Conservation (phyloP, 1,140 invertebrate species). For the Cephus cinctus region DNA sequence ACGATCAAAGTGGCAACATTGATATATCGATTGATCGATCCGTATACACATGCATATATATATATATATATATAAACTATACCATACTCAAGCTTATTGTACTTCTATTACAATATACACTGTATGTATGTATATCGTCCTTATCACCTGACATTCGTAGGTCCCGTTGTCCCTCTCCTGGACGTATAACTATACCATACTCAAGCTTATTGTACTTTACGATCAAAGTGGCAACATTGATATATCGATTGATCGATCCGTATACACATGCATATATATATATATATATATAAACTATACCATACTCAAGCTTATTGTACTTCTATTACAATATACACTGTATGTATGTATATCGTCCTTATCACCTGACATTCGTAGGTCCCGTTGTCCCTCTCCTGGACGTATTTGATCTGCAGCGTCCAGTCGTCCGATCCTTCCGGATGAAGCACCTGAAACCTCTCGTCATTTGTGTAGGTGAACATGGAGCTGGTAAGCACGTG, state of each 20-base stretch:
- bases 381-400: constrained; percentile 87
- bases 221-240: too few species aligned
- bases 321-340: too few species aligned
- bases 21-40: not conserved
- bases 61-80: not conserved
- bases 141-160: constrained; percentile 91
- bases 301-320: not conserved
- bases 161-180: constrained; percentile 88
- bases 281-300: not conserved
- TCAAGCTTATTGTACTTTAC: not conserved
- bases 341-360: constrained; percentile 10
- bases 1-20: too few species aligned
- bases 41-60: not conserved
- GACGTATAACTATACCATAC: constrained; percentile 62
- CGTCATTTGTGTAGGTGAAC: constrained; percentile 89
- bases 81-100: not conserved
- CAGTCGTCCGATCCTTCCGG: constrained; percentile 77
- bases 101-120: too few species aligned
- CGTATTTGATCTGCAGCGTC: constrained; percentile 92
- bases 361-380: constrained; percentile 94
- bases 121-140: not conserved
- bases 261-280: not conserved
- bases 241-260: not conserved
- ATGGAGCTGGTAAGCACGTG: constrained; percentile 88
- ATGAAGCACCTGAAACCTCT: constrained; percentile 80